Base-by-base conservation (phyloP, 1,140 invertebrate species). In the Trissolcus basalis region DNA sequence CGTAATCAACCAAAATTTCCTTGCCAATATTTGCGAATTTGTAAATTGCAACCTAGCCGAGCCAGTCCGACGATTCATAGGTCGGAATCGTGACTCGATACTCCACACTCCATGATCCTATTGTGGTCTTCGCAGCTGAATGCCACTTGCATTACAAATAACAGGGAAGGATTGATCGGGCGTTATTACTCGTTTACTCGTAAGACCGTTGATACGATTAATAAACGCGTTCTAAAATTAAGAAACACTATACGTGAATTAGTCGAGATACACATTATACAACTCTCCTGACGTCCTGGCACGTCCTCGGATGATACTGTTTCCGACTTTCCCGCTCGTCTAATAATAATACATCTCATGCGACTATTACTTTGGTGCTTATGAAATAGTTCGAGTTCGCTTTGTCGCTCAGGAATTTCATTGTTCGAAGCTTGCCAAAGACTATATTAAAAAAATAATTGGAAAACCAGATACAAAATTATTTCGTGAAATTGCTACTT, bases 11-110 rank as follows among this genome's bases (percentile, higher is more conserved):
- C 15, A 54, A 63, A 56, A 47, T 16, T 51, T 53, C 13, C 43
- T 19, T 35, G 41, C 58, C 60, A 48, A 39, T 11, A 47, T 72
- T 59, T 16, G 14, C 41, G 32, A 12, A 55, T 51, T 58, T 47
- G 53, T 47, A 64, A 72, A 72, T 64, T 72, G 43, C 49, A 13
- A 60, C 19, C 36, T 13, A 14, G 16, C 32, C 54, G 44, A 55
- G 55, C 48, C 41, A 36, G 33, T 32, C 19, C 43, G 13, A 27
- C 56, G 32, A 58, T 53, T 69, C 65, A 77, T 79, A 79, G 78
- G 78, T 79, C 78, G 73, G 36, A 63, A 27, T 76, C 78, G 78
- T 79, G 78, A 79, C 69, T 79, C 48, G 53, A 13, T 12, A 16
- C 51, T 59, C n/a, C 51, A 33, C 39, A 35, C 55, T 68, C 43